A percentile compares a stretch with the other conserved stretches of the same genome.
Evolutionary conservation across 2,888 invertebrate genomes (phyloP).

Genomic region (Pogonocherus hispidulus): DNA sequence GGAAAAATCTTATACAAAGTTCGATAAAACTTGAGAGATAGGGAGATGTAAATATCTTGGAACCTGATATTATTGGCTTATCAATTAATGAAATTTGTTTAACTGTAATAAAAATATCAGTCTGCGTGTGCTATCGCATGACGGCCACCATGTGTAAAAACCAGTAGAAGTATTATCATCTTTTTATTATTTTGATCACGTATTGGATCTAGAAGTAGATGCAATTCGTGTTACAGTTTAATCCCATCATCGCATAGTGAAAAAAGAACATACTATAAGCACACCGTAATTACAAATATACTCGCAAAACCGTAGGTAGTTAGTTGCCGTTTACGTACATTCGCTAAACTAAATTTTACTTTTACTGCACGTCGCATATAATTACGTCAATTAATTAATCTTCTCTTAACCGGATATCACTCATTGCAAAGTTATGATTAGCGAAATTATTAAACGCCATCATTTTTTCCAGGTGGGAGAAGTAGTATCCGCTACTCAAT

Average conservation of each 20-base stretch:
- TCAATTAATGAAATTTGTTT: too few species aligned
- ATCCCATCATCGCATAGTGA: not conserved
- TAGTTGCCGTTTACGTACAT: not conserved
- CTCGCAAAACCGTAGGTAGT: not conserved
- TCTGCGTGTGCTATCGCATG: too few species aligned
- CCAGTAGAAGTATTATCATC: too few species aligned
- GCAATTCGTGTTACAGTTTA: not conserved
- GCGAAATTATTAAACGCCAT: not conserved
- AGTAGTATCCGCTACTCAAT: conserved; percentile 83
- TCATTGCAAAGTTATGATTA: not conserved
- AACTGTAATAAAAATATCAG: too few species aligned
- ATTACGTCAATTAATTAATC: conserved; percentile 9
- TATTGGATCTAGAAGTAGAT: not conserved
- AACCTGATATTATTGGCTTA: too few species aligned
- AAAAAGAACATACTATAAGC: not conserved
- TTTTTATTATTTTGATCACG: not conserved
- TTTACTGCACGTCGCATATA: not conserved
- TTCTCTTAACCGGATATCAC: conserved; percentile 8
- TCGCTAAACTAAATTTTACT: not conserved
- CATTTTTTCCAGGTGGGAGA: conserved; percentile 73
- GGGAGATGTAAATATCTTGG: too few species aligned
- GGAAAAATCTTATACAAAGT: too few species aligned
- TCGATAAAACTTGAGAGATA: too few species aligned
- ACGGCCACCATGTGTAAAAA: too few species aligned
- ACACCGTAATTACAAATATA: not conserved